A percentile compares a stretch with the other conserved stretches of the same genome.
Conservation (phyloP, 2,888 invertebrate species). For the Ormyrus pomaceus region DNA sequence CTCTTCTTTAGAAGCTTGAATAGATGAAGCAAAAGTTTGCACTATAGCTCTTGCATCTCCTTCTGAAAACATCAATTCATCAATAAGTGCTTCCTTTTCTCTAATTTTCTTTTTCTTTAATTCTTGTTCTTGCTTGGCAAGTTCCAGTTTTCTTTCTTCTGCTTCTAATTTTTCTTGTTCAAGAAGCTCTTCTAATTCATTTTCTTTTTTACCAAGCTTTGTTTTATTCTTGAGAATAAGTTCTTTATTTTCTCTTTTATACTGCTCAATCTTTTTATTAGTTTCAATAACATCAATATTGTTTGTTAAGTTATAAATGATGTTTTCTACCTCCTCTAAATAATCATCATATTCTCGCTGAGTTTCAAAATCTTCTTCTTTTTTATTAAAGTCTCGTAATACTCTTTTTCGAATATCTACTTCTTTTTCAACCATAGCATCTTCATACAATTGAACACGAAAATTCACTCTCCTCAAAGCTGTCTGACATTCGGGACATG, state of each 20-base stretch:
- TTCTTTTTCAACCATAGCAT: constrained; percentile 97
- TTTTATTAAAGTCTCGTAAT: constrained; percentile 94
- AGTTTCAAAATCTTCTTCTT: constrained; percentile 92
- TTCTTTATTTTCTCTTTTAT: constrained; percentile 93
- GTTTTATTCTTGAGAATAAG: constrained; percentile 88
- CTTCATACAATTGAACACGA: constrained; percentile 96
- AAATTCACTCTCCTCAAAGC: constrained; percentile 93
- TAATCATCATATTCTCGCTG: constrained; percentile 96
- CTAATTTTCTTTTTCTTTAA: constrained; percentile 89
- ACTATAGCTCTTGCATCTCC: constrained; percentile 93
- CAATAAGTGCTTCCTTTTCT: constrained; percentile 94
- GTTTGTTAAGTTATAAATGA: constrained; percentile 93
- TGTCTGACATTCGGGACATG: constrained; percentile 95
- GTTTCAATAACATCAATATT: constrained; percentile 93
- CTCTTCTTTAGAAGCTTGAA: constrained; percentile 83
- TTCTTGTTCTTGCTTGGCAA: constrained; percentile 79
- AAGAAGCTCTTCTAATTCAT: constrained; percentile 89
- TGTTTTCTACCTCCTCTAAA: constrained; percentile 94
- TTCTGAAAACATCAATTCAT: constrained; percentile 95
- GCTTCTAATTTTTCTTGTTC: constrained; percentile 89
- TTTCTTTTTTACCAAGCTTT: constrained; percentile 86
- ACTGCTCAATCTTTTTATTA: constrained; percentile 92
- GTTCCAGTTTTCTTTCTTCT: constrained; percentile 84
- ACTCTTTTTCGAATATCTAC: constrained; percentile 94
- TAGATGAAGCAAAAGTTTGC: constrained; percentile 85